These are phyloP conservation scores for Desmodus rotundus DNA, from an alignment of 2,113 vertebrate genomes.

Conservation along the genomic window DNA sequence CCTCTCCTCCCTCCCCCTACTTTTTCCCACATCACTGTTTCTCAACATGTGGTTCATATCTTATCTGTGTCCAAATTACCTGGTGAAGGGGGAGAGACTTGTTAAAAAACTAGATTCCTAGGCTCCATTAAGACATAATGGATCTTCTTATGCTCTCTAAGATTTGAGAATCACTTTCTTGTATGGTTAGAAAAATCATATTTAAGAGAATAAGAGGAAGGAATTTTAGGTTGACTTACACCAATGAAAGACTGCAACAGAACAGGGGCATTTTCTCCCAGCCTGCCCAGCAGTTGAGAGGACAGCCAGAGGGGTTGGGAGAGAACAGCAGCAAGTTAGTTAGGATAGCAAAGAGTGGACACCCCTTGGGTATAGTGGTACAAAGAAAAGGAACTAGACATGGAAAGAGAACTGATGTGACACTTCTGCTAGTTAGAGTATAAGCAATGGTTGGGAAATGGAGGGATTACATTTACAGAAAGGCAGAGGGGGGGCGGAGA, in stretches of 20 bases:
- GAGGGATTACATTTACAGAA: background rate
- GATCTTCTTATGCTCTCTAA: background rate
- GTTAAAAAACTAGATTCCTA: background rate
- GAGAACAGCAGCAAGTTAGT: background rate
- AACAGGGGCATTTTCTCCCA: background rate
- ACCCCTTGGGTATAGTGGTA: background rate
- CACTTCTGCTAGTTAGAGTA: background rate
- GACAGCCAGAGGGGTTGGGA: background rate
- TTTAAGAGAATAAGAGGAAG: background rate
- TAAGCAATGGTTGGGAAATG: background rate
- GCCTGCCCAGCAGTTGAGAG: background rate
- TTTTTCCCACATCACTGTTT: background rate
- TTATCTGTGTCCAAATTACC: background rate
- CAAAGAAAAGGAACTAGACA: background rate
- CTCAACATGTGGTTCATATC: background rate
- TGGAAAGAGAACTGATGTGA: background rate
- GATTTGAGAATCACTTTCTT: background rate
- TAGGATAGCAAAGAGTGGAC: background rate
- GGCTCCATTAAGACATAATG: background rate
- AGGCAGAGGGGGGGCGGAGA: too few relatives aligned
- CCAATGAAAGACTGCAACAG: background rate
- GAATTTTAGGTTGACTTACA: background rate
- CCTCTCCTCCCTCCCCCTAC: rapidly evolving
- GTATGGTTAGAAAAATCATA: background rate
- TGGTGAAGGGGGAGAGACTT: background rate